A percentile compares a stretch with the other conserved stretches of the same genome.
Conservation (phyloP, 2,888 invertebrate genomes). For the Elysia crispata region DNA sequence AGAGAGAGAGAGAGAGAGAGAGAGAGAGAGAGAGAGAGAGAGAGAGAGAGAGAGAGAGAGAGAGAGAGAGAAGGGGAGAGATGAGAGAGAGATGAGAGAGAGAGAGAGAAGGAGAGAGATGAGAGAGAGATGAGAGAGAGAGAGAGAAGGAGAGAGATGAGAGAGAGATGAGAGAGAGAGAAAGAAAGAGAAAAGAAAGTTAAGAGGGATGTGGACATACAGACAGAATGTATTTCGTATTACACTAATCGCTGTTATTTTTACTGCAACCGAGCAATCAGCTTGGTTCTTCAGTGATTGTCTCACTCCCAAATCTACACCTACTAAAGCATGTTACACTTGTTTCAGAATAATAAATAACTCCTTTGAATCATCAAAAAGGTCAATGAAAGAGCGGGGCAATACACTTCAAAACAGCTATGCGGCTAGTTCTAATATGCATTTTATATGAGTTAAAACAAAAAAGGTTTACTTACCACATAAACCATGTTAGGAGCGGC, state of each 20-base stretch:
- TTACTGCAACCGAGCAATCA: neutral
- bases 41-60: constrained; percentile 18
- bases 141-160: constrained; percentile 1
- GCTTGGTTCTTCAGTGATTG: neutral
- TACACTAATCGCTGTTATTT: too few species aligned
- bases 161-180: constrained; percentile 3
- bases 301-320: constrained; percentile 10
- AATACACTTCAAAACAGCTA: too few species aligned
- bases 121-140: too few species aligned
- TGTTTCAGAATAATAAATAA: too few species aligned
- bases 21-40: constrained; percentile 35
- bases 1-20: constrained; percentile 26
- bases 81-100: neutral
- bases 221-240: too few species aligned
- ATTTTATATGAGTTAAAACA: neutral
- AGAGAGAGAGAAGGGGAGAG: constrained; percentile 21
- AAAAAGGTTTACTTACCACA: constrained; percentile 64
- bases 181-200: constrained; percentile 3
- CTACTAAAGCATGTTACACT: neutral
- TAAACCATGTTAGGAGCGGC: constrained; percentile 72
- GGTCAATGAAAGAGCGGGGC: too few species aligned
- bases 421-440: too few species aligned
- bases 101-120: neutral
- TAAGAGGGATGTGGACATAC: neutral
- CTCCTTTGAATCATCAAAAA: too few species aligned